Base-by-base conservation (phyloP, 2,113 vertebrate species). In the Copsychus sechellarum region DNA sequence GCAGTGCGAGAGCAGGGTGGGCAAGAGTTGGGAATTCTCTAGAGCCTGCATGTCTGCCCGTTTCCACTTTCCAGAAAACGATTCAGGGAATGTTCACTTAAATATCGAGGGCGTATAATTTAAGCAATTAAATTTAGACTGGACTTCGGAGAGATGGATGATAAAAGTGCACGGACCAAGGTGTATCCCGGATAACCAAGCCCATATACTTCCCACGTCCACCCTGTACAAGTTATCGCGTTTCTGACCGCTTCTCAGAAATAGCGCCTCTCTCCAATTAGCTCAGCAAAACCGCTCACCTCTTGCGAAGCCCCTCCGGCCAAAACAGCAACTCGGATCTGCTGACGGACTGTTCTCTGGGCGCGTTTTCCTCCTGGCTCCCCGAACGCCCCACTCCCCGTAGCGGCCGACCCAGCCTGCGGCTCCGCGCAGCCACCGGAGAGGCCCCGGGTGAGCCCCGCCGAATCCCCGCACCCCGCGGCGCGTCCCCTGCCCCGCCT, bases 211-310 rank as follows among this genome's bases (percentile, higher is more conserved):
- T 53, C 24, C 86, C 64, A n/a, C 45, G 16, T 65, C 45, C 71
- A 9, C 26, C 12, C 19, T 11, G 23, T 8, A 18, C 31, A 8
- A 15, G 1, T 38, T 11, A 5, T 1, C 6, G 40, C 24, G 5
- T 16, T 76, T 69, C 33, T 40, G 56, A 47, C 28, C 8, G 9
- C 40, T 50, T 34, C 53, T 60, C 45, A 40, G 28, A 43, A 69
- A 48, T 34, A 50, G 36, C 28, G 11, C 29, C 8, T 33, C 11
- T 47, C 36, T 33, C 45, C 58, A 22, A 11, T 4, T 29, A 66
- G 5, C n/a, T 77, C 67, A 10, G n/a, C 66, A 51, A 53, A 81
- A 29, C 8, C 11, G 17, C 61, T 82, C 62, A 40, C 56, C 65
- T 45, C 64, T 36, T 3, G 17, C 15, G 65, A 51, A 57, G 61